Conservation (phyloP, 2,888 invertebrate genomes). For the Subacronicta megacephala region DNA sequence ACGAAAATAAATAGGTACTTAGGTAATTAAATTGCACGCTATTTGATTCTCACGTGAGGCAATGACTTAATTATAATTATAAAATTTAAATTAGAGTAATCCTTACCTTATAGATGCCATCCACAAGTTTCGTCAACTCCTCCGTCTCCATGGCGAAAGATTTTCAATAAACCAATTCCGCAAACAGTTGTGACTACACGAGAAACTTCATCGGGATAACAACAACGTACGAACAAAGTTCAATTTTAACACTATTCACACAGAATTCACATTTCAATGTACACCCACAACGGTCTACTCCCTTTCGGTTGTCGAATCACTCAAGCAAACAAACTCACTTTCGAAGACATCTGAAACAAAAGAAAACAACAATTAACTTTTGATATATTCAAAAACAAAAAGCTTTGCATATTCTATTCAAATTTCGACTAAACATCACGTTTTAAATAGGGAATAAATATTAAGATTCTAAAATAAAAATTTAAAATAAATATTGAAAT, state of each 20-base stretch:
- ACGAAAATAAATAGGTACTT: neutral
- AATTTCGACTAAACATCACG: slow-evolving; percentile 1
- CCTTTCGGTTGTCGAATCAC: slow-evolving; percentile 72
- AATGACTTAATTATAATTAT: neutral
- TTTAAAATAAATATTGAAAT: slow-evolving; percentile 4
- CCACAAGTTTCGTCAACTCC: slow-evolving; percentile 96
- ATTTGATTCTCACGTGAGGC: neutral
- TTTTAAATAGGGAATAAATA: neutral
- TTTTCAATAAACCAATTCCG: slow-evolving; percentile 75
- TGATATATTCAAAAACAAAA: slow-evolving; percentile 17
- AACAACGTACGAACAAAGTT: slow-evolving; percentile 73
- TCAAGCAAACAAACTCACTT: slow-evolving; percentile 78
- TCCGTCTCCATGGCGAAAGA: slow-evolving; percentile 93
- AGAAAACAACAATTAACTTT: slow-evolving; percentile 66
- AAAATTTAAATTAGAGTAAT: slow-evolving; percentile 19
- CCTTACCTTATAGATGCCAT: slow-evolving; percentile 96
- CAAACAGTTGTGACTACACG: slow-evolving; percentile 76
- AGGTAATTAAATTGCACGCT: too few relatives aligned
- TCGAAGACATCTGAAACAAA: slow-evolving; percentile 87
- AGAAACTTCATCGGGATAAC: slow-evolving; percentile 83
- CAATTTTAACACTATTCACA: slow-evolving; percentile 80
- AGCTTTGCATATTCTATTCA: slow-evolving; percentile 8
- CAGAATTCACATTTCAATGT: slow-evolving; percentile 87
- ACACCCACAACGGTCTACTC: slow-evolving; percentile 65
- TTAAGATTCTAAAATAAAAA: slow-evolving; percentile 1